Percentiles rank a stretch among this genome's conserved stretches.
Conservation (phyloP, 2,888 invertebrate species). For the Thymelicus sylvestris region DNA sequence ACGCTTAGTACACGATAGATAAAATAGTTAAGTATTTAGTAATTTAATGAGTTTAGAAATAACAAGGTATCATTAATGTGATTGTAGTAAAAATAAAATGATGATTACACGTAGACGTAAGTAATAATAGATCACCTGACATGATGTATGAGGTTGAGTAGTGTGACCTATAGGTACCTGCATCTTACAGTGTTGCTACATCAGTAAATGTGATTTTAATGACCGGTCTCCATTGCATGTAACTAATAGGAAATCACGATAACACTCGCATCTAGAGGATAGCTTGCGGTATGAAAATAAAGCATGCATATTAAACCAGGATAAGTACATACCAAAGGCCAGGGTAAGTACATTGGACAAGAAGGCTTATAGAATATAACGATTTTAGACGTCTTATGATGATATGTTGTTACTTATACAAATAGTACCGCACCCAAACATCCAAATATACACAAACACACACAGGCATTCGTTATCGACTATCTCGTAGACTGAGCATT, state of each 20-base stretch:
- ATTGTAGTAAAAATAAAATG: neutral
- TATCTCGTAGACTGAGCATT: too few relatives aligned
- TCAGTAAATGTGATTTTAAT: constrained; percentile 58
- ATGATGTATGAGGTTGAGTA: constrained; percentile 38
- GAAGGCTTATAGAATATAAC: too few relatives aligned
- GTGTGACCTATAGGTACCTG: constrained; percentile 24
- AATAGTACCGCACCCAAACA: too few relatives aligned
- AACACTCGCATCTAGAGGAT: constrained; percentile 3
- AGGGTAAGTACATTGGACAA: too few relatives aligned
- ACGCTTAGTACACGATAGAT: too few relatives aligned
- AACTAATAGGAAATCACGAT: constrained; percentile 46
- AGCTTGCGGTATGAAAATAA: neutral
- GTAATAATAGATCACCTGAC: constrained; percentile 40
- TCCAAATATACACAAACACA: too few relatives aligned
- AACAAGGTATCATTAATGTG: neutral
- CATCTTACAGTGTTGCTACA: constrained; percentile 41
- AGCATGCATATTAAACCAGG: neutral
- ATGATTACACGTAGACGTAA: constrained; percentile 21
- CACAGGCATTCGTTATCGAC: too few relatives aligned
- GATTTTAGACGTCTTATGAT: too few relatives aligned
- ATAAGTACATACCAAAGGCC: too few relatives aligned
- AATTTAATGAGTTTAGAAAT: too few relatives aligned
- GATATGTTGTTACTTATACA: too few relatives aligned
- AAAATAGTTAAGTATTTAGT: too few relatives aligned
- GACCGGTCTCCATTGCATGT: constrained; percentile 46